phyloP scores from a whole-genome alignment of 2,888 invertebrate species.

The Cryptosula pallasiana region DNA sequence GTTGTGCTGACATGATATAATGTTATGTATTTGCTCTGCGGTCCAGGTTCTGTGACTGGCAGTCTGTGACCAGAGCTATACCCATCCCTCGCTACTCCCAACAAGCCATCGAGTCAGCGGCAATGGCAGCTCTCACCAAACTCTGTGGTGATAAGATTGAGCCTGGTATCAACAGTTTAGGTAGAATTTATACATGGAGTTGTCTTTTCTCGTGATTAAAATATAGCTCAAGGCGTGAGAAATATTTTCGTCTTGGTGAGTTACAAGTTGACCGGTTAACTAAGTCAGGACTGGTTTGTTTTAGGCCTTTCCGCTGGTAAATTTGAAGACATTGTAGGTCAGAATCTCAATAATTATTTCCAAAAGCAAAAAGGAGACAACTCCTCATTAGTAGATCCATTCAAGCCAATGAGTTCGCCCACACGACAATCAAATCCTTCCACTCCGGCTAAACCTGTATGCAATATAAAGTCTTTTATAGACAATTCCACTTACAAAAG shows the following conservation, averaged over 20 bases:
- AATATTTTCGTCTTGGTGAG: too few relatives aligned
- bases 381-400: not conserved
- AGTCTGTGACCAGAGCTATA: not conserved
- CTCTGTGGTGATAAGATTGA: not conserved
- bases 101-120: not conserved
- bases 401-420: not conserved
- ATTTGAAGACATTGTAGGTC: constrained; percentile 17
- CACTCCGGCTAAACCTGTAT: not conserved
- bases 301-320: constrained; percentile 23
- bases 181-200: too few relatives aligned
- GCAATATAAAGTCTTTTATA: not conserved
- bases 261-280: too few relatives aligned
- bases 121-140: constrained; percentile 13
- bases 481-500: not conserved
- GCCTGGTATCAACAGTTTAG: constrained; percentile 1
- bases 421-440: too few relatives aligned
- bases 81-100: not conserved
- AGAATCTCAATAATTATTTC: not conserved
- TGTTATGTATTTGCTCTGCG: too few relatives aligned
- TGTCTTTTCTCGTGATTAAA: too few relatives aligned
- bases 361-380: not conserved
- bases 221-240: too few relatives aligned
- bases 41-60: constrained; percentile 4
- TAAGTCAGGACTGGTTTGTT: too few relatives aligned
- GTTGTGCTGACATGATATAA: too few relatives aligned